Evolutionary conservation across 2,888 invertebrate genomes (phyloP).

Genomic region (Eristalis tenax): DNA sequence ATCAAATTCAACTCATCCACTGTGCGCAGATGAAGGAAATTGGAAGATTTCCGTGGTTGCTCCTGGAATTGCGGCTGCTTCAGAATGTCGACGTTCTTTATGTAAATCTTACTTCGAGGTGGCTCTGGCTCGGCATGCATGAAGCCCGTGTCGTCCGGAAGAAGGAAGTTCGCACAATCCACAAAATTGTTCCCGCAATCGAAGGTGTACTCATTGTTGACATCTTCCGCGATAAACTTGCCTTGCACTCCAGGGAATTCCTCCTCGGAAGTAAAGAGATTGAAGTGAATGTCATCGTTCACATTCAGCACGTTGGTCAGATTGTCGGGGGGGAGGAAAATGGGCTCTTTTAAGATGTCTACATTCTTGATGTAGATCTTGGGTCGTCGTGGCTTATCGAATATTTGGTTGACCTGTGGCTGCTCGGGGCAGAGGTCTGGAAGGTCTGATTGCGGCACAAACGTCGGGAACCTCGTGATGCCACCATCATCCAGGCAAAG

Average conservation of each 20-base stretch:
- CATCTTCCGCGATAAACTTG: slow-evolving; percentile 42
- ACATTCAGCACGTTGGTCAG: slow-evolving; percentile 68
- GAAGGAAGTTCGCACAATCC: slow-evolving; percentile 54
- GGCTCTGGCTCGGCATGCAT: slow-evolving; percentile 34
- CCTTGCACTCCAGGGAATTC: slow-evolving; percentile 35
- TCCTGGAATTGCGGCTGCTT: slow-evolving; percentile 77
- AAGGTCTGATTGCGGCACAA: slow-evolving; percentile 47
- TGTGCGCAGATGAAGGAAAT: slow-evolving; percentile 78
- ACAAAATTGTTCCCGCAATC: slow-evolving; percentile 59
- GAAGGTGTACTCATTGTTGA: slow-evolving; percentile 48
- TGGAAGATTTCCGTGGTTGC: slow-evolving; percentile 75
- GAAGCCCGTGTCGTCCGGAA: slow-evolving; percentile 56
- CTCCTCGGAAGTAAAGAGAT: slow-evolving; percentile 43
- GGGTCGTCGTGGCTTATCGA: slow-evolving; percentile 76
- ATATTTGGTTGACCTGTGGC: slow-evolving; percentile 6
- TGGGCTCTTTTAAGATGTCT: slow-evolving; percentile 79
- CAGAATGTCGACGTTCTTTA: slow-evolving; percentile 78
- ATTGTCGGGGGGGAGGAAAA: slow-evolving; percentile 75
- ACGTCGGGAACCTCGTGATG: slow-evolving; percentile 38
- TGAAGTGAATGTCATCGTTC: slow-evolving; percentile 70
- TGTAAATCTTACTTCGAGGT: slow-evolving; percentile 78
- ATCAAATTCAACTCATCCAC: slow-evolving; percentile 81
- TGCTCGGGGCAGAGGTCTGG: slow-evolving; percentile 14
- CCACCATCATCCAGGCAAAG: slow-evolving; percentile 43
- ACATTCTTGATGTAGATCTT: slow-evolving; percentile 81